Evolutionary conservation across 1,140 invertebrate genomes (phyloP).

Genomic region (Grapholita molesta): DNA sequence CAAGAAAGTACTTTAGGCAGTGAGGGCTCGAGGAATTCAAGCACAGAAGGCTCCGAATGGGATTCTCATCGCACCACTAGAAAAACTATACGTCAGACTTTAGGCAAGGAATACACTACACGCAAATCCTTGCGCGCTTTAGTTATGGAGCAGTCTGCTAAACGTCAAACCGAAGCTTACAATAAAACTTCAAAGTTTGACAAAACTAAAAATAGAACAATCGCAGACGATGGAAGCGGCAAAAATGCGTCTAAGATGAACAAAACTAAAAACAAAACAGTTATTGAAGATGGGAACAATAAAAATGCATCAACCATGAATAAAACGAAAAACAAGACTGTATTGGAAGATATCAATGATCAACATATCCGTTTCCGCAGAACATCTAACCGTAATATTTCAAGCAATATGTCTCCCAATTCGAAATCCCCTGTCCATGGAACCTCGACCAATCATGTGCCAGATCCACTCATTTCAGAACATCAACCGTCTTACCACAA

Average conservation of each 20-base stretch:
- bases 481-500: not conserved
- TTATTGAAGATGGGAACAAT: not conserved
- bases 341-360: not conserved
- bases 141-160: constrained; percentile 66
- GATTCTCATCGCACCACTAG: constrained; percentile 65
- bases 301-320: not conserved
- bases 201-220: not conserved
- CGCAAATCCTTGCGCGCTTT: constrained; percentile 58
- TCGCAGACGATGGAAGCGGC: not conserved
- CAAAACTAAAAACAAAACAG: not conserved
- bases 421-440: not conserved
- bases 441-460: not conserved
- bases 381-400: not conserved
- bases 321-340: not conserved
- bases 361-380: not conserved
- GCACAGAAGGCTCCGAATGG: constrained; percentile 58
- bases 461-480: not conserved
- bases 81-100: constrained; percentile 60
- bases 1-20: constrained; percentile 45
- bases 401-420: not conserved
- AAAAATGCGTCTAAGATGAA: not conserved
- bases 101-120: constrained; percentile 62
- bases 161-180: constrained; percentile 33
- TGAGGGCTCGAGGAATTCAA: constrained; percentile 48
- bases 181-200: not conserved